A percentile compares a stretch with the other conserved stretches of the same genome.
Evolutionary conservation across 2,797 vertebrate species (phyloP).

Genomic region (Coluber constrictor): DNA sequence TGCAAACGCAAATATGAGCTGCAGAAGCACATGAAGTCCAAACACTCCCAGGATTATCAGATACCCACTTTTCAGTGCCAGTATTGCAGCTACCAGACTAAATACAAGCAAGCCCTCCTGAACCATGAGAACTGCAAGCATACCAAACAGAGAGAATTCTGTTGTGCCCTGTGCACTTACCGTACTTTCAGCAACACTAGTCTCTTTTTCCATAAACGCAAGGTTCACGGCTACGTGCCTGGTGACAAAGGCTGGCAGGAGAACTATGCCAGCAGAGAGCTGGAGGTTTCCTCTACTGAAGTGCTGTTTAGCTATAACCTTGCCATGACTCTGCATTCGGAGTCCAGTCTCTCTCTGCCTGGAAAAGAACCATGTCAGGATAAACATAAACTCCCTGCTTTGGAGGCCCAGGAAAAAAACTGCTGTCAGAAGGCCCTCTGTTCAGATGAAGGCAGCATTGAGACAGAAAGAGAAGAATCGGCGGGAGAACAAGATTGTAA

Average conservation of each 20-base stretch:
- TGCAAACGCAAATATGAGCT: conserved; percentile 96
- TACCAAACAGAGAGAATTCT: conserved; percentile 86
- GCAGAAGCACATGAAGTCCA: conserved; percentile 88
- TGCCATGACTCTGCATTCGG: background rate
- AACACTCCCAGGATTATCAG: conserved; percentile 78
- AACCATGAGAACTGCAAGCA: conserved; percentile 98
- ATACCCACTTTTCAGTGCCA: conserved; percentile 81
- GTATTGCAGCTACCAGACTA: conserved; percentile 88
- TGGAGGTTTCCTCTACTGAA: conserved; percentile 70
- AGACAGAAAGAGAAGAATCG: fast-evolving
- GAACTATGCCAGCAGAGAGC: conserved; percentile 80
- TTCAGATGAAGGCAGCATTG: fast-evolving
- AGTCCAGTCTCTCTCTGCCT: background rate
- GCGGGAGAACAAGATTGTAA: background rate
- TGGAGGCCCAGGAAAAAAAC: conserved; percentile 48
- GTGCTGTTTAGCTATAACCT: conserved; percentile 65
- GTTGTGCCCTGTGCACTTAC: conserved; percentile 88
- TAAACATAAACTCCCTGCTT: conserved; percentile 14
- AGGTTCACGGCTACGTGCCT: conserved; percentile 87
- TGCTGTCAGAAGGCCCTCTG: conserved; percentile 31
- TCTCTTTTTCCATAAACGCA: conserved; percentile 96
- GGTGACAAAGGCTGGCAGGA: conserved; percentile 90
- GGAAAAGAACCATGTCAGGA: conserved; percentile 39
- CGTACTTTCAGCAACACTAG: conserved; percentile 91
- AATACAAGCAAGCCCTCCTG: conserved; percentile 87